Base-by-base conservation (phyloP, 2,113 vertebrate genomes). In the Xiphorhynchus elegans region DNA sequence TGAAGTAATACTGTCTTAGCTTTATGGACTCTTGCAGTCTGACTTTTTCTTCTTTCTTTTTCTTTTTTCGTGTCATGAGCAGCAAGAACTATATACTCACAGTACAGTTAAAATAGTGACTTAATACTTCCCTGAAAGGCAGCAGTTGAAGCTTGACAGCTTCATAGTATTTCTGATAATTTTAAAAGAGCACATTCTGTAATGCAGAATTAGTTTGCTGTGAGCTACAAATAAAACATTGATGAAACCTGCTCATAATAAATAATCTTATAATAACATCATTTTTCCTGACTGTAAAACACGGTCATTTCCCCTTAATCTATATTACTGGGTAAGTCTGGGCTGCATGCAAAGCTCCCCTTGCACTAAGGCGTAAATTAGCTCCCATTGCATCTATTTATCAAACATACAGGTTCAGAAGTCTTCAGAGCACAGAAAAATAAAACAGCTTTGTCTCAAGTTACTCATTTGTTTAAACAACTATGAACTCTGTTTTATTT, bases 141-240 rank as follows among this genome's bases (percentile, higher is more conserved):
- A 77, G 53, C 53, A 78, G 50, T 82, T 90, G 68, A 84, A 78
- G 23, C 66, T 76, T 95, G 77, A 89, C 69, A 75, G 70, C 70
- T 92, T 93, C 42, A 17, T 75, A 52, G 69, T 67, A 74, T 87
- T 94, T 84, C 37, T 79, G 81, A 70, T 59, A 39, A 84, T 75
- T 95, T 88, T 68, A 17, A 90, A 84, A 88, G 35, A 80, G 49
- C 16, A 16, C 12, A 25, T 44, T 25, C 40, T 69, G 44, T 76
- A 91, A 89, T n/a, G 88, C 77, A 72, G 52, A 88, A 84, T 83
- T 93, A 78, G 39, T 89, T 95, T 90, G 18, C 78, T 79, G 44
- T 82, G 26, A 90, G 40, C 40, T 52, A 50, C 80, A 92, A 78
- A 88, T 85, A 96, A 91, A 89, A 78, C 84, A 75, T 84, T 77